phyloP scores from a whole-genome alignment of 2,888 invertebrate species.

The Quadroppia sp. region DNA sequence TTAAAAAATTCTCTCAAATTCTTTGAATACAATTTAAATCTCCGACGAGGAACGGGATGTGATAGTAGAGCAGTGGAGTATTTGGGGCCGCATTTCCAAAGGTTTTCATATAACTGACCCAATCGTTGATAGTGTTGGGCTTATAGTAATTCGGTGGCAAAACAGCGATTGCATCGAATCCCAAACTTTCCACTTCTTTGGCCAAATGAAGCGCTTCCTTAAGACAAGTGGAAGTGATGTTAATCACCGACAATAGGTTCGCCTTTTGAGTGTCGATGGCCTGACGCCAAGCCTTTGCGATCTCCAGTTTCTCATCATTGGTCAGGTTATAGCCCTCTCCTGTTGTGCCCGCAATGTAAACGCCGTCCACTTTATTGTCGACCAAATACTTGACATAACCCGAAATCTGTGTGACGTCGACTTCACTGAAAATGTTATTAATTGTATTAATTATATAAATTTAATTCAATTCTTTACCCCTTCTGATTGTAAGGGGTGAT shows the following conservation, averaged over 20 bases:
- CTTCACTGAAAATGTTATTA: constrained; percentile 47
- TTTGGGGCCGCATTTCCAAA: constrained; percentile 68
- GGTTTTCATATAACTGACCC: constrained; percentile 64
- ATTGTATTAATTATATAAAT: not conserved
- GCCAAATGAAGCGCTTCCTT: constrained; percentile 57
- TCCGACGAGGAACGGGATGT: constrained; percentile 68
- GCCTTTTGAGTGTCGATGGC: constrained; percentile 57
- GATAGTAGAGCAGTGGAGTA: constrained; percentile 75
- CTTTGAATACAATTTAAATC: constrained; percentile 61
- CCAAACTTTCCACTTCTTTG: constrained; percentile 62
- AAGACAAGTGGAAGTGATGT: constrained; percentile 44
- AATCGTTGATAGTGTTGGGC: constrained; percentile 60
- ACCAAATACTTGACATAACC: constrained; percentile 64
- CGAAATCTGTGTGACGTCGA: constrained; percentile 60
- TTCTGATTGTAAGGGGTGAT: constrained; percentile 66
- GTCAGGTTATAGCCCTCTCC: constrained; percentile 69
- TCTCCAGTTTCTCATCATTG: constrained; percentile 63
- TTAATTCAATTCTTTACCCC: constrained; percentile 52
- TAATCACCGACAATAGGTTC: constrained; percentile 64
- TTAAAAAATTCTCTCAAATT: not conserved
- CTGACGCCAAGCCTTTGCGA: constrained; percentile 61
- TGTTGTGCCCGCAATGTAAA: constrained; percentile 69
- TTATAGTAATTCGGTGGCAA: constrained; percentile 73
- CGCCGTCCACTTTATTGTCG: constrained; percentile 61
- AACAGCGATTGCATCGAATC: constrained; percentile 66